These are phyloP conservation scores for Linyphia triangularis DNA, from an alignment of 2,888 invertebrate genomes.

Conservation along the genomic window DNA sequence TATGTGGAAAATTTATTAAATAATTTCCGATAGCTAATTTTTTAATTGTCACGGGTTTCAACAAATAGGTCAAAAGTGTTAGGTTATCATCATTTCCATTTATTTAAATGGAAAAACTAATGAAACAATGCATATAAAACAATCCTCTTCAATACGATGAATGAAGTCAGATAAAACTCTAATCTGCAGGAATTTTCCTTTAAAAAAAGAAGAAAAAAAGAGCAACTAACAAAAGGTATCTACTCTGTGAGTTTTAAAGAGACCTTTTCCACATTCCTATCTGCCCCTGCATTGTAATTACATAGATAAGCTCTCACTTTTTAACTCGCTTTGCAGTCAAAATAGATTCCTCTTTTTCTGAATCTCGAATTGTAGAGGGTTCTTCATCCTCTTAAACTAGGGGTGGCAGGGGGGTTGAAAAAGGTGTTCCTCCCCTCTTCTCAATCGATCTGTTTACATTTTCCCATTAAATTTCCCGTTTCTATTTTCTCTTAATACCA, in stretches of 20 bases:
- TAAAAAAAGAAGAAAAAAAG: background rate
- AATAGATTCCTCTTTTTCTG: background rate
- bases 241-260: background rate
- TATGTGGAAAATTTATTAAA: too few relatives aligned
- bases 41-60: too few relatives aligned
- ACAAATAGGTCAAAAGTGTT: too few relatives aligned
- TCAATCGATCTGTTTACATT: constrained; percentile 64
- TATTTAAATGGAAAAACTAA: too few relatives aligned
- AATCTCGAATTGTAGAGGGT: background rate
- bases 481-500: constrained; percentile 10
- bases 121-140: too few relatives aligned
- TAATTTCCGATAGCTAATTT: too few relatives aligned
- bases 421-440: constrained; percentile 11
- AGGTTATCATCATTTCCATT: too few relatives aligned
- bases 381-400: background rate
- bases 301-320: constrained; percentile 51
- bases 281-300: constrained; percentile 15
- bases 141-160: too few relatives aligned
- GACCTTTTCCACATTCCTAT: constrained; percentile 1
- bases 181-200: background rate
- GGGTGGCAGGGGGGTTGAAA: constrained; percentile 4
- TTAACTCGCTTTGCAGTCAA: constrained; percentile 19
- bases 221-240: background rate
- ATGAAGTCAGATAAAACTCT: background rate
- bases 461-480: constrained; percentile 57